Percentiles rank a stretch among this genome's conserved stretches.
Evolutionary conservation across 2,113 vertebrate species (phyloP).

Genomic region (Protobothrops flavoviridis): DNA sequence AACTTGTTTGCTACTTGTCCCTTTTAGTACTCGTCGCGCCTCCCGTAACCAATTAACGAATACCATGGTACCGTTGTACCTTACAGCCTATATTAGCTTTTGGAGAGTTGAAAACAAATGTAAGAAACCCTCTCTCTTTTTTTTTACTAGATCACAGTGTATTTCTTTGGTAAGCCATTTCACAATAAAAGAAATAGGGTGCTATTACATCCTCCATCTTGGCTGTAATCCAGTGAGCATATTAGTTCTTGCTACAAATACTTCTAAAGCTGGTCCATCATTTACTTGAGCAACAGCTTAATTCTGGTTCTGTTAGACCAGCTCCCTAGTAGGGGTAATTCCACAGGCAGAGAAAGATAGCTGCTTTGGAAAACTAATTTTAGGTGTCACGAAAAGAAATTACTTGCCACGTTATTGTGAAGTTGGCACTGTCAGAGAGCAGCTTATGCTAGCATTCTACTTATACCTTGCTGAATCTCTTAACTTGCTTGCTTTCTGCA

Average conservation of each 20-base stretch:
- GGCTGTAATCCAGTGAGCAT: not conserved
- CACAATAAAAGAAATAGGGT: not conserved
- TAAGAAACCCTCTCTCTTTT: not conserved
- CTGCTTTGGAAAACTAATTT: not conserved
- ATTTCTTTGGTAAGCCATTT: not conserved
- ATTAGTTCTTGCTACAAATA: not conserved
- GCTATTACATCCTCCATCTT: not conserved
- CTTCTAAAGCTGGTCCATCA: not conserved
- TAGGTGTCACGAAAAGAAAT: not conserved
- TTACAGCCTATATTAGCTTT: not conserved
- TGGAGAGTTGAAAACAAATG: not conserved
- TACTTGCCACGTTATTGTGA: not conserved
- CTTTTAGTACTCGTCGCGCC: too few species aligned
- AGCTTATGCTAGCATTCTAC: not conserved
- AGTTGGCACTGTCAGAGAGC: too few species aligned
- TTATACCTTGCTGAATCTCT: not conserved
- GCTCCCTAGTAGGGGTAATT: not conserved
- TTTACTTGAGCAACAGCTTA: not conserved
- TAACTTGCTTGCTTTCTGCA: not conserved
- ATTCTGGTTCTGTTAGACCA: not conserved
- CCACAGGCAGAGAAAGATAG: too few species aligned
- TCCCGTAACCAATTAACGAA: too few species aligned
- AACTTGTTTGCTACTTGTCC: too few species aligned
- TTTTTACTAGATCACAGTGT: not conserved
- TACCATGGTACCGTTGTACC: too few species aligned